phyloP scores from a whole-genome alignment of 2,113 vertebrate genomes.

The Thamnophis sirtalis region DNA sequence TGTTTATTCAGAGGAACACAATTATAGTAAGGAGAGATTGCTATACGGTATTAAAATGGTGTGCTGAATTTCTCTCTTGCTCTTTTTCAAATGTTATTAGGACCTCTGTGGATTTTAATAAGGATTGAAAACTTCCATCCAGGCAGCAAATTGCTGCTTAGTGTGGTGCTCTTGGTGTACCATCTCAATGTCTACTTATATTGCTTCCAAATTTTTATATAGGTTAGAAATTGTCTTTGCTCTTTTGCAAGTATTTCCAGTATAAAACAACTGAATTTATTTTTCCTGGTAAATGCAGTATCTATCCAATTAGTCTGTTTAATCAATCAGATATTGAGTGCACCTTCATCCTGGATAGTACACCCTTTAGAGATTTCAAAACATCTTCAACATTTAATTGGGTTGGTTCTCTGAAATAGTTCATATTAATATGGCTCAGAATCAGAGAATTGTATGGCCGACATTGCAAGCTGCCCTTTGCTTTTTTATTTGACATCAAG shows the following conservation, averaged over 20 bases:
- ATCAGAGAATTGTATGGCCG: neutral
- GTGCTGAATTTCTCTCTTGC: neutral
- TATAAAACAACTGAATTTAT: neutral
- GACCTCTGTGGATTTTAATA: neutral
- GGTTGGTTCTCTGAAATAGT: neutral
- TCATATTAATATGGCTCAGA: neutral
- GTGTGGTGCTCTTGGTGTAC: neutral
- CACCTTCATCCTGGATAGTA: neutral
- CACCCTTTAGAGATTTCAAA: neutral
- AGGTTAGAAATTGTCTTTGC: neutral
- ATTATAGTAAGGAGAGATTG: neutral
- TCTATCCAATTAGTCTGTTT: neutral
- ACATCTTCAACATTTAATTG: neutral
- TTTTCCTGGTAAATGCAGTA: neutral
- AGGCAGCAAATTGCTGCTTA: neutral
- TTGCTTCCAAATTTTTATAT: neutral
- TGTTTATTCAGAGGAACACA: neutral
- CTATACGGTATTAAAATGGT: neutral
- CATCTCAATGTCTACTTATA: neutral
- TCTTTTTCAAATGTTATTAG: neutral
- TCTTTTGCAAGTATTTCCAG: neutral
- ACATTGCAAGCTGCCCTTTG: neutral
- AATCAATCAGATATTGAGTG: neutral
- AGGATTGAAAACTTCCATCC: neutral
- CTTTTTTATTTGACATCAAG: neutral